Conservation (phyloP, 1,140 invertebrate genomes). For the Pogonognathellus flavescens region DNA sequence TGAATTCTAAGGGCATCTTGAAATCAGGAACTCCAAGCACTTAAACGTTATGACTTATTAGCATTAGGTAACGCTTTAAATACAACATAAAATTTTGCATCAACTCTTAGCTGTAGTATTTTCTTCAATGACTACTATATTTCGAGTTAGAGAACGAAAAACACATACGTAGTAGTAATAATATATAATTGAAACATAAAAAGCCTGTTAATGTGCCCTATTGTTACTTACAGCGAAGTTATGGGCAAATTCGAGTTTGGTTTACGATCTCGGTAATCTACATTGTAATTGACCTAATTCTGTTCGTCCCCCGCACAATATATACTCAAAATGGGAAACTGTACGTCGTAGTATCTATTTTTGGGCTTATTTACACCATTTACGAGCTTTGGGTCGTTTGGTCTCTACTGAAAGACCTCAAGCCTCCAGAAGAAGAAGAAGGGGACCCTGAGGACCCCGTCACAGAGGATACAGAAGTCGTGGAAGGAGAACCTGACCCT, state of each 20-base stretch:
- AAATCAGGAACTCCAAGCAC: too few relatives aligned
- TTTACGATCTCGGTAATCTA: conserved; percentile 60
- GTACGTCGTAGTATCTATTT: conserved; percentile 53
- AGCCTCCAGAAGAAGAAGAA: conserved; percentile 25
- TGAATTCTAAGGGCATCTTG: too few relatives aligned
- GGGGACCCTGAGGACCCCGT: conserved; percentile 47
- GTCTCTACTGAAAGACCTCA: conserved; percentile 33
- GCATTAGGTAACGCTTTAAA: too few relatives aligned
- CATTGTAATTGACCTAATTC: conserved; percentile 62
- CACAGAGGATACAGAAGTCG: conserved; percentile 57
- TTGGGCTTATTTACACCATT: conserved; percentile 54
- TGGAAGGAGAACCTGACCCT: neutral
- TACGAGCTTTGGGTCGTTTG: conserved; percentile 56
- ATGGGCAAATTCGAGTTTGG: conserved; percentile 54
- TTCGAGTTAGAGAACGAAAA: too few relatives aligned
- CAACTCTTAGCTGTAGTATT: too few relatives aligned
- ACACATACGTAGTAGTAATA: too few relatives aligned
- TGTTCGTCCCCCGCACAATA: conserved; percentile 59
- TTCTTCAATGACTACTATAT: too few relatives aligned
- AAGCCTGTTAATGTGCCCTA: neutral
- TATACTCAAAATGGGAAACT: conserved; percentile 61
- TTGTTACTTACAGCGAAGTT: conserved; percentile 58
- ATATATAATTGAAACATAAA: neutral
- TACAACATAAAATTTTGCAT: too few relatives aligned
- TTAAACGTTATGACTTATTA: too few relatives aligned